Percentiles rank a stretch among this genome's conserved stretches.
Evolutionary conservation across 2,888 invertebrate species (phyloP).

Genomic region (Tanytarsus gracilentus): DNA sequence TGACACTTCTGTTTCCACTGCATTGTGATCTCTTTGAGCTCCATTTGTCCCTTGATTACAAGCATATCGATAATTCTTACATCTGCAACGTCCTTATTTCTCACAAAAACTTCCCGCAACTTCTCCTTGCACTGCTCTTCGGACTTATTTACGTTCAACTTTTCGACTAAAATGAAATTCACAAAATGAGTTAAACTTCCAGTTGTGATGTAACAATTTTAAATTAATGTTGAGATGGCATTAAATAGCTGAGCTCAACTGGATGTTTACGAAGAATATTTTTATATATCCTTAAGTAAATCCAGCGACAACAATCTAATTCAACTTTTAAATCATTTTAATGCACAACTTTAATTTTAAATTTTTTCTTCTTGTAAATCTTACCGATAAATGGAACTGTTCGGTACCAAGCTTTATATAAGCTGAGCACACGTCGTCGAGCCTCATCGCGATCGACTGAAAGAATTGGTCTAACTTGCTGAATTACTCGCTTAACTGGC

Average conservation of each 20-base stretch:
- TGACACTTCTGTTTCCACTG: slow-evolving; percentile 86
- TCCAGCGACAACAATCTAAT: background rate
- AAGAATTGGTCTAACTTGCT: slow-evolving; percentile 76
- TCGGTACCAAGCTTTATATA: slow-evolving; percentile 92
- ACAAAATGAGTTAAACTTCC: slow-evolving; percentile 29
- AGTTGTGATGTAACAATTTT: slow-evolving; percentile 27
- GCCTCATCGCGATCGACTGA: slow-evolving; percentile 72
- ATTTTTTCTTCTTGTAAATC: slow-evolving; percentile 36
- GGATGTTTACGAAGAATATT: background rate
- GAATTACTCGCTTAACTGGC: slow-evolving; percentile 46
- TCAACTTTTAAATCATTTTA: background rate
- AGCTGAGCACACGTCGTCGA: slow-evolving; percentile 66
- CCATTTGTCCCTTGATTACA: slow-evolving; percentile 94
- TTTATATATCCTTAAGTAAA: background rate
- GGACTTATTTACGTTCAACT: slow-evolving; percentile 73
- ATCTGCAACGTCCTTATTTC: slow-evolving; percentile 70
- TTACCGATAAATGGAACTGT: slow-evolving; percentile 82
- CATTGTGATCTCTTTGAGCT: slow-evolving; percentile 74
- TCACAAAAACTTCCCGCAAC: slow-evolving; percentile 67
- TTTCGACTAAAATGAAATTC: slow-evolving; percentile 58
- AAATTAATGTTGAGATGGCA: background rate
- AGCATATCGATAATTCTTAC: slow-evolving; percentile 84
- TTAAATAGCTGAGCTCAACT: slow-evolving; percentile 24
- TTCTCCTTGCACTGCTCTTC: slow-evolving; percentile 60
- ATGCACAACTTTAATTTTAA: background rate